These are phyloP conservation scores for Callimorpha dominula DNA, from an alignment of 2,888 invertebrate genomes.

Conservation along the genomic window DNA sequence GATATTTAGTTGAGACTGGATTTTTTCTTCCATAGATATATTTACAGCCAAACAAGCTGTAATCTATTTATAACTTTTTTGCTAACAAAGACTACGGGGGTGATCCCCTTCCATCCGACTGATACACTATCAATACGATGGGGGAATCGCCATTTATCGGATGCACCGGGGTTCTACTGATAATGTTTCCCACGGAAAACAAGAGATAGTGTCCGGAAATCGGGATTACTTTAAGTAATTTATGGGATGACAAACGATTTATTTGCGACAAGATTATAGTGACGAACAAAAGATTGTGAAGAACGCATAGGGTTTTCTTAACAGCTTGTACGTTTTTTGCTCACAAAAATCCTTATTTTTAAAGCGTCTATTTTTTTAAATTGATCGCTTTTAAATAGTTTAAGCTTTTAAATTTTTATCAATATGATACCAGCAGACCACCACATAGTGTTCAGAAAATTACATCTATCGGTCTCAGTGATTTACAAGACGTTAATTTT, in stretches of 20 bases:
- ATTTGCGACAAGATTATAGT: slow-evolving; percentile 2
- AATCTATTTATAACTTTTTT: slow-evolving; percentile 15
- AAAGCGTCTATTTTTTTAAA: not conserved
- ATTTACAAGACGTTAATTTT: no score
- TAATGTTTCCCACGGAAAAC: slow-evolving; percentile 22
- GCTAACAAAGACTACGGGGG: slow-evolving; percentile 20
- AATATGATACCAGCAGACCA: no score
- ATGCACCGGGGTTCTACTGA: slow-evolving; percentile 15
- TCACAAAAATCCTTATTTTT: not conserved
- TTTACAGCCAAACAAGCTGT: slow-evolving; percentile 1
- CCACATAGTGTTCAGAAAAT: no score
- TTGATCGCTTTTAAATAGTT: no score
- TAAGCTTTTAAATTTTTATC: no score
- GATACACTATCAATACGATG: slow-evolving; percentile 21
- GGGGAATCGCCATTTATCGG: slow-evolving; percentile 20
- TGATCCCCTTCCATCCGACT: slow-evolving; percentile 20
- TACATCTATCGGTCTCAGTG: no score
- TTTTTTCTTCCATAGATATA: not conserved
- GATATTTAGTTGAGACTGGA: not conserved
- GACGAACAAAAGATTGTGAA: not conserved
- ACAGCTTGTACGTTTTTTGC: not conserved
- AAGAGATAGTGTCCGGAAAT: slow-evolving; percentile 19
- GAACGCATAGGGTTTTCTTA: not conserved
- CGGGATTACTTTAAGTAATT: slow-evolving; percentile 20
- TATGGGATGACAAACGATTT: slow-evolving; percentile 15